These are phyloP conservation scores for Sepioteuthis lessoniana DNA, from an alignment of 2,888 invertebrate genomes.

Conservation along the genomic window DNA sequence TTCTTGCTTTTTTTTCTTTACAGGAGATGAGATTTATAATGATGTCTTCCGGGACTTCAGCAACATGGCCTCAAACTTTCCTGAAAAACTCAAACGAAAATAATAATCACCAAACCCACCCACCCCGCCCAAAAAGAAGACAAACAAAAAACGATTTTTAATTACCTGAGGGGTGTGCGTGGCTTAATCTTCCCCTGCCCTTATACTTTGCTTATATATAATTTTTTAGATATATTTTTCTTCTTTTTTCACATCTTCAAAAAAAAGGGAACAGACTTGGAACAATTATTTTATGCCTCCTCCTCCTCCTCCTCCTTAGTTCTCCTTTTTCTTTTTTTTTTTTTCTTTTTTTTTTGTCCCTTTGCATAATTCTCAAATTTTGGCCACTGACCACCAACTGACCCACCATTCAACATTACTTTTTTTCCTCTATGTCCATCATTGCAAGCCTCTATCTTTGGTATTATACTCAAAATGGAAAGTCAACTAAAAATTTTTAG, in stretches of 20 bases:
- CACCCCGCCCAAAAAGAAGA: not conserved
- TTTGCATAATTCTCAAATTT: not conserved
- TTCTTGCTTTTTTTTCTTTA: constrained; percentile 44
- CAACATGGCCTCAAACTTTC: constrained; percentile 74
- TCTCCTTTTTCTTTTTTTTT: not conserved
- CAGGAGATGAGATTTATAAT: constrained; percentile 75
- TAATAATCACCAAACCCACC: constrained; percentile 47
- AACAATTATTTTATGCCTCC: not conserved
- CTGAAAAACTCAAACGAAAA: constrained; percentile 72
- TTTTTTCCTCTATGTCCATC: not conserved
- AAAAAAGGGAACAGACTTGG: not conserved
- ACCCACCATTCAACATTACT: not conserved
- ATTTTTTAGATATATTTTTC: not conserved
- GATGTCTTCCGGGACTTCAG: constrained; percentile 92
- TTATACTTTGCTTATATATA: not conserved
- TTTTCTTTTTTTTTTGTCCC: not conserved
- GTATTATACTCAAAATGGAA: not conserved
- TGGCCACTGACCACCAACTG: constrained; percentile 18
- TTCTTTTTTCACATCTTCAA: not conserved
- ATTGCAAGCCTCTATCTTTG: not conserved
- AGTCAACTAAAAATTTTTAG: not conserved
- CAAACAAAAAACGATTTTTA: not conserved
- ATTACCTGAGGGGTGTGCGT: not conserved
- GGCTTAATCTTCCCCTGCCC: not conserved
- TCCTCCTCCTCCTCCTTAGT: not conserved